Conservation (phyloP, 2,888 invertebrate species). For the Rhaphigaster nebulosa region DNA sequence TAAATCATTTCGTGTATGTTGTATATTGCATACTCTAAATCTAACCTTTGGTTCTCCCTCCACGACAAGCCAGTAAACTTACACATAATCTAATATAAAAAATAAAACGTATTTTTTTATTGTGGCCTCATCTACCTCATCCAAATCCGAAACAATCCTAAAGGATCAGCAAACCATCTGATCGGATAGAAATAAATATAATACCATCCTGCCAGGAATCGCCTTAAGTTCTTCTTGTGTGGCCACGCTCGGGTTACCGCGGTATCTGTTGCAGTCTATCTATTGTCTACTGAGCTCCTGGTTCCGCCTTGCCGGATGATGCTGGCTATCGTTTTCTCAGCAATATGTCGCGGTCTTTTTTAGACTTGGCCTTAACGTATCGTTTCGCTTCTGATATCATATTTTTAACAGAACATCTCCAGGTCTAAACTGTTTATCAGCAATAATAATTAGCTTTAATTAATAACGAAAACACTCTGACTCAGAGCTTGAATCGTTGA, state of each 20-base stretch:
- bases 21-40: no score
- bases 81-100: no score
- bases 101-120: background rate
- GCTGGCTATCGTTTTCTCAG: background rate
- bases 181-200: conserved; percentile 9
- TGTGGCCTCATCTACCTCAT: background rate
- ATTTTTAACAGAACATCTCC: no score
- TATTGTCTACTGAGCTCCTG: background rate
- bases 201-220: background rate
- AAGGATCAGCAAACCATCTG: background rate
- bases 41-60: no score
- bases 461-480: no score
- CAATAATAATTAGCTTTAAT: no score
- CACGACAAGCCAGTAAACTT: no score
- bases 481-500: no score
- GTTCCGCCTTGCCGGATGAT: background rate
- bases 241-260: background rate
- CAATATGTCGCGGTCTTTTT: background rate
- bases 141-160: background rate
- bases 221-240: conserved; percentile 17
- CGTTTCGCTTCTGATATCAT: background rate
- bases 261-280: background rate
- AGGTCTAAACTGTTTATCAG: no score
- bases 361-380: background rate
- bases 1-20: no score